Evolutionary conservation across 2,113 vertebrate genomes (phyloP).

Genomic region (Clarias batrachus): DNA sequence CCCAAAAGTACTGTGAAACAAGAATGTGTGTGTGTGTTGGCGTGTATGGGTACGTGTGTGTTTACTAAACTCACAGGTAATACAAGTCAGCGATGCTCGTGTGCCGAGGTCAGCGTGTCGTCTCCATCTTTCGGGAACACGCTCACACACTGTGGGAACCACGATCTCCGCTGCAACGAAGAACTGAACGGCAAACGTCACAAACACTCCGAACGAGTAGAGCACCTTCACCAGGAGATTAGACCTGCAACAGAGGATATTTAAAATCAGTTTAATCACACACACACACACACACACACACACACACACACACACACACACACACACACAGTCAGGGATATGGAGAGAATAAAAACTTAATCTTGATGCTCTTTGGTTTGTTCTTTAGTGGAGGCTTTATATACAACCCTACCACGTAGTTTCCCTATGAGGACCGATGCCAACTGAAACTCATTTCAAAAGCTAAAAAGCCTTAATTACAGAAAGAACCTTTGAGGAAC

Average conservation of each 20-base stretch:
- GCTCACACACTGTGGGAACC: constrained; percentile 71
- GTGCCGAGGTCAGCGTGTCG: constrained; percentile 68
- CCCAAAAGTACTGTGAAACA: neutral
- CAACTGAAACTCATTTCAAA: neutral
- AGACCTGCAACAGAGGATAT: constrained; percentile 69
- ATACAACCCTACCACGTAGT: neutral
- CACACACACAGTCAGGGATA: constrained; percentile 16
- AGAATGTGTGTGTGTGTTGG: neutral
- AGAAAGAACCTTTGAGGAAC: neutral
- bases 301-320: neutral
- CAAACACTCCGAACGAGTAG: constrained; percentile 87
- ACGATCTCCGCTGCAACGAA: constrained; percentile 87
- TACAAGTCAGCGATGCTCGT: constrained; percentile 74
- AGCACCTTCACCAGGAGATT: constrained; percentile 86
- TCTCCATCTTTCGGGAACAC: constrained; percentile 74
- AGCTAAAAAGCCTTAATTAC: neutral
- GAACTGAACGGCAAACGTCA: constrained; percentile 87
- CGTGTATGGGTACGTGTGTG: constrained; percentile 7
- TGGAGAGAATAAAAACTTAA: neutral
- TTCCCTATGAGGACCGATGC: neutral
- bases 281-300: neutral
- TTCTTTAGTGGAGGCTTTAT: neutral
- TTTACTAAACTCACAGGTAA: constrained; percentile 80
- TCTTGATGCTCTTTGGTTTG: too few relatives aligned
- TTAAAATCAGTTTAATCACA: constrained; percentile 26